Evolutionary conservation across 2,888 invertebrate species (phyloP), one percentile per base, ranked within the genome.

Genomic region (Eristalis tenax): DNA sequence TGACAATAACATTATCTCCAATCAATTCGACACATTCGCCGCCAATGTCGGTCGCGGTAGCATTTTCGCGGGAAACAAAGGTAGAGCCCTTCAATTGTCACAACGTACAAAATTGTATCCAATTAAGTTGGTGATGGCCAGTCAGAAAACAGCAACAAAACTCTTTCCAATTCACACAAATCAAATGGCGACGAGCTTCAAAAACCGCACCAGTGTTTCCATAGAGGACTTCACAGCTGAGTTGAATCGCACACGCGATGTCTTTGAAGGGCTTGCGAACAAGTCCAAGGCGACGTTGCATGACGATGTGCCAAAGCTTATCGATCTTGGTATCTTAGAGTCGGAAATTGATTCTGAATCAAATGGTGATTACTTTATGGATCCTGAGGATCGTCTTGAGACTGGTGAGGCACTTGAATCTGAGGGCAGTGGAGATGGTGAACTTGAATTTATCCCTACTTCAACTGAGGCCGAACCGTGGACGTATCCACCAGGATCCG

Each of bases 291-390:
- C 40, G 56, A 13, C 63, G 57, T 66, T 35, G 63, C 83, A 43
- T 56, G 59, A 71, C 65, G 83, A 84, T 56, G 38, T n/a, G 76
- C 69, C 84, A 73, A 73, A 84, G 65, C 71, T 84, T 73, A 79
- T 84, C 74, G 88, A 88, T 84, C 77, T 84, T 77, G 88, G 80
- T 81, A 73, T 84, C 77, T 69, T 88, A 32, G 84, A 88, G 74
- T 84, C 77, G 83, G 80, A 84, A 63, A 57, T 88, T 65, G 80
- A 84, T 81, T 64, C 84, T 5, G 69, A 87, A 50, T 38, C 57
- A 8, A 83, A 83, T 71, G 32, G 79, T 22, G 83, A 76, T 23
- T 83, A 80, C 35, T 76, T 84, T 65, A 77, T 73, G 80, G 75
- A 77, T 76, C 83, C 76, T 3, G 80, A 88, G 56, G 86, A 87